Evolutionary conservation across 1,140 invertebrate species (phyloP).

Genomic region (Papilio helenus): DNA sequence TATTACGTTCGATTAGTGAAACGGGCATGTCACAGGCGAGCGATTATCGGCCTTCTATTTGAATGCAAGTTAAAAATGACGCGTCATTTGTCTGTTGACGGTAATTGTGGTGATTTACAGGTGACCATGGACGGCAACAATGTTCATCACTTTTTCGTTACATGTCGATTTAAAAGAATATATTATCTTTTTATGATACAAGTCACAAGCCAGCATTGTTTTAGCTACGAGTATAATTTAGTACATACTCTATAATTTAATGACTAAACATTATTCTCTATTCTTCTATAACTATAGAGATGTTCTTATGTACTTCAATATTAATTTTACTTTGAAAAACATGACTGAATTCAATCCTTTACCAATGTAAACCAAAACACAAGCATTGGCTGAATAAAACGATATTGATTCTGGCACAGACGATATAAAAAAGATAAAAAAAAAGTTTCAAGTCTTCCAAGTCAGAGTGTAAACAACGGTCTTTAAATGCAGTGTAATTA

Average conservation of each 20-base stretch:
- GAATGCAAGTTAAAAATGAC: slow-evolving; percentile 24
- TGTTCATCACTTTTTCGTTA: slow-evolving; percentile 8
- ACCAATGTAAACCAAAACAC: not conserved
- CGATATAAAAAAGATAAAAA: not conserved
- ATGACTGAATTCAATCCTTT: not conserved
- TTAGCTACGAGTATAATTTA: not conserved
- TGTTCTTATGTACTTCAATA: not conserved
- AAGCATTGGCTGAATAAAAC: not conserved
- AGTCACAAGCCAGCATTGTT: not conserved
- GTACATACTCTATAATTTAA: not conserved
- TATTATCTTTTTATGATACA: not conserved
- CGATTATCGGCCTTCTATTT: slow-evolving; percentile 13
- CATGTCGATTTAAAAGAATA: not conserved
- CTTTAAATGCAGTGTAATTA: slow-evolving; percentile 4
- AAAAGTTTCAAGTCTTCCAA: not conserved
- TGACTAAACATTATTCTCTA: not conserved
- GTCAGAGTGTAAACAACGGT: not conserved
- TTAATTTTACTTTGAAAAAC: no score
- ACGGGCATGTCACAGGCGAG: slow-evolving; percentile 18
- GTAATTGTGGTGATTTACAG: slow-evolving; percentile 34
- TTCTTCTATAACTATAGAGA: not conserved
- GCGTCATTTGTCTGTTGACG: slow-evolving; percentile 5
- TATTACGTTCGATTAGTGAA: not conserved
- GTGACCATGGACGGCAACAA: not conserved
- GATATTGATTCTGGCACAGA: not conserved